Evolutionary conservation across 2,888 invertebrate genomes (phyloP).

Genomic region (Eupithecia abbreviata): DNA sequence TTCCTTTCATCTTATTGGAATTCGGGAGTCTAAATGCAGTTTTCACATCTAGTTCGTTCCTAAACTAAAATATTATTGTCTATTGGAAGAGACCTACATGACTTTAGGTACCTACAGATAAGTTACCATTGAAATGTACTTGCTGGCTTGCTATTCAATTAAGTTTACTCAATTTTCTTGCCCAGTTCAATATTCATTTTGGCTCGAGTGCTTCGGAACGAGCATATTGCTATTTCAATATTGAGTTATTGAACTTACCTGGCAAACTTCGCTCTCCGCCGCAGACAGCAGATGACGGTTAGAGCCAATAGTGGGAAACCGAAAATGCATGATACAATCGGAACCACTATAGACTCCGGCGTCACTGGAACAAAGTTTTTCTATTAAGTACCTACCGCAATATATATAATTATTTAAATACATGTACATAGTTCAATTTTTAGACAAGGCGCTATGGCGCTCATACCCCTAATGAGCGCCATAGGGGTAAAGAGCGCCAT

Average conservation of each 20-base stretch:
- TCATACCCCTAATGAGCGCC: too few relatives aligned
- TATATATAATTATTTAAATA: background rate
- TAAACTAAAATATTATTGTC: background rate
- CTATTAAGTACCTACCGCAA: background rate
- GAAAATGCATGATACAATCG: constrained; percentile 94
- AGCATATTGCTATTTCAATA: constrained; percentile 24
- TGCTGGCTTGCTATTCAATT: background rate
- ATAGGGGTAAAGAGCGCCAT: too few relatives aligned
- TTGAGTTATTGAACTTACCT: constrained; percentile 60
- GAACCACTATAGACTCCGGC: constrained; percentile 93
- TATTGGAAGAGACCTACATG: background rate
- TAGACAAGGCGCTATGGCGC: too few relatives aligned
- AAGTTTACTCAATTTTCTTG: background rate
- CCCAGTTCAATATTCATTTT: constrained; percentile 7
- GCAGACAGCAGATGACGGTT: constrained; percentile 93
- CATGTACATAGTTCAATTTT: too few relatives aligned
- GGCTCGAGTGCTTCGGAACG: background rate
- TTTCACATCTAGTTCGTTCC: constrained; percentile 35
- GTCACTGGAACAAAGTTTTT: constrained; percentile 86
- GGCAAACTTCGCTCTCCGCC: constrained; percentile 92
- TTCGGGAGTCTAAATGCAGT: constrained; percentile 33
- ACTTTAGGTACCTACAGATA: background rate
- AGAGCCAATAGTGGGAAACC: constrained; percentile 94
- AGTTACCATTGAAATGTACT: background rate
- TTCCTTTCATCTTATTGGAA: constrained; percentile 35